Evolutionary conservation across 2,113 vertebrate genomes (phyloP).

Genomic region (Sialia sialis): DNA sequence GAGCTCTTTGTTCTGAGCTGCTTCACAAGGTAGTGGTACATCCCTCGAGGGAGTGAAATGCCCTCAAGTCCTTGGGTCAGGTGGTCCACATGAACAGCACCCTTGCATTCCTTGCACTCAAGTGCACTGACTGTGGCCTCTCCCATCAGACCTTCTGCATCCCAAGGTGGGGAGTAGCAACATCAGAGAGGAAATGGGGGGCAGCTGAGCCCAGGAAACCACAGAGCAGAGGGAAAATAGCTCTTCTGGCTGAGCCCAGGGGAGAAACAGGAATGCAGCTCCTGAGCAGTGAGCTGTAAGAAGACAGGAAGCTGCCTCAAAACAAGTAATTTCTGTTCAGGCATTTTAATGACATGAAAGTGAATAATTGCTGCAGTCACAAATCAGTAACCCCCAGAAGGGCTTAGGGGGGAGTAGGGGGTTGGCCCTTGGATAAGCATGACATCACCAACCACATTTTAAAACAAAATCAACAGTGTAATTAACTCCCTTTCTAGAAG

Average conservation of each 20-base stretch:
- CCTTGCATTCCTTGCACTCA: not conserved
- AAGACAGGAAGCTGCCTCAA: not conserved
- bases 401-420: not conserved
- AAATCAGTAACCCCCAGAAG: not conserved
- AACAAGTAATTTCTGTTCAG: not conserved
- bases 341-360: not conserved
- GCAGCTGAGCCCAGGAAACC: not conserved
- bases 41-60: not conserved
- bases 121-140: not conserved
- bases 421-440: not conserved
- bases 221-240: not conserved
- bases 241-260: not conserved
- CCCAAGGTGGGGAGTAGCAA: not conserved
- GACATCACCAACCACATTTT: not conserved
- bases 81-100: not conserved
- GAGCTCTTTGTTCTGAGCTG: not conserved
- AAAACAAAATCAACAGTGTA: not conserved
- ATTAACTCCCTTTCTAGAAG: slow-evolving; percentile 19
- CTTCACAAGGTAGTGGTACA: not conserved
- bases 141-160: not conserved
- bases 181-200: fast-evolving
- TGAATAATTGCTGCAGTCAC: not conserved
- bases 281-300: not conserved
- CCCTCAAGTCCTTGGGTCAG: not conserved
- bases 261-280: not conserved